Evolutionary conservation across 2,888 invertebrate species (phyloP).

Genomic region (Celastrina argiolus): DNA sequence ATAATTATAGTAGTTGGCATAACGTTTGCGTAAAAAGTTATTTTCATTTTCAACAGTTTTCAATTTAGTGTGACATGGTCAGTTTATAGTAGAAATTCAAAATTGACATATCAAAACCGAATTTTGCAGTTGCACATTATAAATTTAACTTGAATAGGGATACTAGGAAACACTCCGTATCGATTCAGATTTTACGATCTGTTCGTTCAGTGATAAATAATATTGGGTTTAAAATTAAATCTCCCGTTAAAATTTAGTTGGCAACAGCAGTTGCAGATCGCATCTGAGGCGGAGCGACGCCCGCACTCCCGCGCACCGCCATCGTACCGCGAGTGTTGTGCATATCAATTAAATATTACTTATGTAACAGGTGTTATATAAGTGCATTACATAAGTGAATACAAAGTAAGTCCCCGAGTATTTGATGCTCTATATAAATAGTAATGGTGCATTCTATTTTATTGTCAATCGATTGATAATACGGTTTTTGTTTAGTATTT

Average conservation of each 20-base stretch:
- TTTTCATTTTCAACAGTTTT: no score
- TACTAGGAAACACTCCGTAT: slow-evolving; percentile 10
- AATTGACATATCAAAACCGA: no score
- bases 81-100: no score
- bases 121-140: no score
- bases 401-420: background rate
- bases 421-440: background rate
- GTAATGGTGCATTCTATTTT: background rate
- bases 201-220: slow-evolving; percentile 63
- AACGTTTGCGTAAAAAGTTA: no score
- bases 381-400: slow-evolving; percentile 19
- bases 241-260: slow-evolving; percentile 35
- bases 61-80: no score
- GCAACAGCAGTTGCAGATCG: slow-evolving; percentile 46
- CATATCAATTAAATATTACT: slow-evolving; percentile 22
- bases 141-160: background rate
- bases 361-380: slow-evolving; percentile 26
- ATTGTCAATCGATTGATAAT: no score
- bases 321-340: slow-evolving; percentile 15
- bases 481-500: no score
- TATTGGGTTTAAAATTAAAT: slow-evolving; percentile 53
- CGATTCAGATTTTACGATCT: slow-evolving; percentile 54
- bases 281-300: slow-evolving; percentile 37
- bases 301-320: slow-evolving; percentile 24
- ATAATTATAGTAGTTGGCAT: no score